These are phyloP conservation scores for Pipistrellus nathusii DNA, from an alignment of 2,797 vertebrate genomes.

Conservation along the genomic window DNA sequence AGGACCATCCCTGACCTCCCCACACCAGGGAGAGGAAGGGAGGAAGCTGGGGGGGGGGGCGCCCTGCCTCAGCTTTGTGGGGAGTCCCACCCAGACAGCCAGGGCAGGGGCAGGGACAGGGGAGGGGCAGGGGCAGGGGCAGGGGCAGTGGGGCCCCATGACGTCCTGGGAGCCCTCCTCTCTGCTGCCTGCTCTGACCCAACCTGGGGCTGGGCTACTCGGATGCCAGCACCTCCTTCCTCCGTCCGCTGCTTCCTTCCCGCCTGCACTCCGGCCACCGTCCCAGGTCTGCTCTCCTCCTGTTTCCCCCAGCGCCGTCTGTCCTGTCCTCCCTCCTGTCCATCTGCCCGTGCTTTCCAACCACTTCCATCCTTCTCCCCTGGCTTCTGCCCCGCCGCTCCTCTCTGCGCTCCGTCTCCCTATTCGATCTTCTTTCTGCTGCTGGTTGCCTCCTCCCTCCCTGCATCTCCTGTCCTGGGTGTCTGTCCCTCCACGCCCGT, in stretches of 20 bases:
- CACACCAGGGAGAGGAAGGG: neutral
- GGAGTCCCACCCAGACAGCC: neutral
- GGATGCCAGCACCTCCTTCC: neutral
- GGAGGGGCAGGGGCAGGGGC: neutral
- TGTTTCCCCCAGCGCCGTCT: neutral
- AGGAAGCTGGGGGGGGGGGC: neutral
- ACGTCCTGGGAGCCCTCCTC: neutral
- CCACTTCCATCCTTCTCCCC: neutral
- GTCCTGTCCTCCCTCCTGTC: neutral
- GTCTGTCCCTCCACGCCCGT: neutral
- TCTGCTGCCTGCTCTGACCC: neutral
- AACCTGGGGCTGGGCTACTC: too few species aligned
- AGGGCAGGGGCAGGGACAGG: neutral
- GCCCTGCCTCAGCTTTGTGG: neutral
- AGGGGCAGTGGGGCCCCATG: neutral
- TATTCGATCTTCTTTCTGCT: neutral
- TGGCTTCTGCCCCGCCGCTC: too few species aligned
- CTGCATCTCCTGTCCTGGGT: neutral
- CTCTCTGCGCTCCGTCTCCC: neutral
- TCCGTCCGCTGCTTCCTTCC: too few species aligned
- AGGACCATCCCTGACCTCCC: neutral
- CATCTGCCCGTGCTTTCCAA: neutral
- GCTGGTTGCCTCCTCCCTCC: neutral
- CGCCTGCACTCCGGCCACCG: neutral
- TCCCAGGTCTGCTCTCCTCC: neutral